phyloP scores from a whole-genome alignment of 2,797 vertebrate species.

The Sebastiscus tertius region DNA sequence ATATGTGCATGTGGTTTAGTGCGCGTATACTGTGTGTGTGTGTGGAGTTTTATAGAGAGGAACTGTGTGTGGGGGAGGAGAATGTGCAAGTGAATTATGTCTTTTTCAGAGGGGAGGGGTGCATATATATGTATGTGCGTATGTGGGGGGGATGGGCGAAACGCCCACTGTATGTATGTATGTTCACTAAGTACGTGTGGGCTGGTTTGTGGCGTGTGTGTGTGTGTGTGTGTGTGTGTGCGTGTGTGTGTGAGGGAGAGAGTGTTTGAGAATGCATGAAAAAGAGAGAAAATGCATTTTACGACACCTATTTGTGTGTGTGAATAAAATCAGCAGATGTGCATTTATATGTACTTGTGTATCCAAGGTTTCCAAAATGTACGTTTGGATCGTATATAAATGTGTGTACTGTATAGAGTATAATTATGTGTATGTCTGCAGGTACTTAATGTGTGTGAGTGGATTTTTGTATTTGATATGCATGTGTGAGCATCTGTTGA shows the following conservation, averaged over 20 bases:
- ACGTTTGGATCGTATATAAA: not conserved
- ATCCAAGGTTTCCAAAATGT: not conserved
- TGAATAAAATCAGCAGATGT: slow-evolving; percentile 13
- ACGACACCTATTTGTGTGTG: slow-evolving; percentile 12
- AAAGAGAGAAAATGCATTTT: slow-evolving; percentile 45
- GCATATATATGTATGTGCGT: slow-evolving; percentile 73
- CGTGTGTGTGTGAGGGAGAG: slow-evolving; percentile 10
- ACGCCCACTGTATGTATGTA: slow-evolving; percentile 72
- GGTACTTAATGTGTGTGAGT: slow-evolving; percentile 35
- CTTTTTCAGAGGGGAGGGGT: slow-evolving; percentile 76
- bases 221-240: slow-evolving; percentile 34
- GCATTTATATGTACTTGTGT: not conserved
- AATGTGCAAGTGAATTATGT: slow-evolving; percentile 80
- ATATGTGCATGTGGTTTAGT: slow-evolving; percentile 10
- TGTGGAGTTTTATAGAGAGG: slow-evolving; percentile 68
- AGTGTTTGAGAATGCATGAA: slow-evolving; percentile 23
- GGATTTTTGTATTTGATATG: slow-evolving; percentile 31
- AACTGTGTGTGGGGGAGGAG: slow-evolving; percentile 77
- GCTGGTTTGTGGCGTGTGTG: slow-evolving; percentile 48
- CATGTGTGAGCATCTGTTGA: slow-evolving; percentile 51
- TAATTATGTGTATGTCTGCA: slow-evolving; percentile 34
- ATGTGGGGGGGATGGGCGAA: slow-evolving; percentile 73
- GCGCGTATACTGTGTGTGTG: slow-evolving; percentile 17
- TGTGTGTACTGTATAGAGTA: slow-evolving; percentile 2
- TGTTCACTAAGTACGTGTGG: slow-evolving; percentile 69